Evolutionary conservation across 2,888 invertebrate genomes (phyloP).

Genomic region (Choreutis nemorana): DNA sequence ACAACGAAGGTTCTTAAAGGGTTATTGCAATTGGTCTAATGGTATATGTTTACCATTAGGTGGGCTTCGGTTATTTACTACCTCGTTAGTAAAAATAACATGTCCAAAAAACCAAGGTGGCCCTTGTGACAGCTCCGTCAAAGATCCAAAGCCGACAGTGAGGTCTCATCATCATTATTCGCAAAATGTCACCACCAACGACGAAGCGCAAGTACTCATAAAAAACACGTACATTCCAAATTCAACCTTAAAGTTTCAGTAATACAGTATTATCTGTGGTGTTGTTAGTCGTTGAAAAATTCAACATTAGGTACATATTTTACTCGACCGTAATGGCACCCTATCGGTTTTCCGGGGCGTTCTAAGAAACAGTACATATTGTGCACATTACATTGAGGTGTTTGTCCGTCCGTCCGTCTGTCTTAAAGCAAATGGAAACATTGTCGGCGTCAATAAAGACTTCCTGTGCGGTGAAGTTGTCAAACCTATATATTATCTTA

Average conservation of each 20-base stretch:
- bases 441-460: constrained; percentile 43
- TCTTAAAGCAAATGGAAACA: constrained; percentile 25
- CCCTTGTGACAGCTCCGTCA: constrained; percentile 18
- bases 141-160: constrained; percentile 31
- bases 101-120: too few species aligned
- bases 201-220: constrained; percentile 18
- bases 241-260: neutral
- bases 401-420: constrained; percentile 34
- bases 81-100: too few species aligned
- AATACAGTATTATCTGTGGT: neutral
- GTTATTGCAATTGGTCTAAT: too few species aligned
- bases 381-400: too few species aligned
- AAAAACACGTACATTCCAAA: neutral
- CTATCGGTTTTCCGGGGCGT: constrained; percentile 50
- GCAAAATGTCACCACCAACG: constrained; percentile 39
- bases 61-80: too few species aligned
- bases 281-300: neutral
- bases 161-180: constrained; percentile 26
- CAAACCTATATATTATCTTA: too few species aligned
- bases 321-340: constrained; percentile 30
- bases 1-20: too few species aligned
- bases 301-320: constrained; percentile 1
- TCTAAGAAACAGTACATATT: constrained; percentile 38
- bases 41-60: too few species aligned
- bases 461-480: constrained; percentile 47